A percentile compares a stretch with the other conserved stretches of the same genome.
Evolutionary conservation across 2,797 vertebrate genomes (phyloP).

Genomic region (Periparus ater): DNA sequence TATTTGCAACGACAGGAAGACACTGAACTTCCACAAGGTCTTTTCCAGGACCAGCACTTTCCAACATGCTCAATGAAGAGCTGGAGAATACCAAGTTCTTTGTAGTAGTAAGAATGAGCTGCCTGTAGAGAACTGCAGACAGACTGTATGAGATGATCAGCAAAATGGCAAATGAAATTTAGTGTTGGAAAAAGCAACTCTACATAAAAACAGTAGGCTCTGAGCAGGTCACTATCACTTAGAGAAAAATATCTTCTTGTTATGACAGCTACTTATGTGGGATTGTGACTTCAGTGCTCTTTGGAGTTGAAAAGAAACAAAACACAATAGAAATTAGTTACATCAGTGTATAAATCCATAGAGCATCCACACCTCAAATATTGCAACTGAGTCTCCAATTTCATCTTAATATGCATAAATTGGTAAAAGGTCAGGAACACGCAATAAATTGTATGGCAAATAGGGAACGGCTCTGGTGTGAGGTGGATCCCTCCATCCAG

Average conservation of each 20-base stretch:
- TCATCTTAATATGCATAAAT: neutral
- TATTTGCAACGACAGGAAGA: neutral
- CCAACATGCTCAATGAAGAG: neutral
- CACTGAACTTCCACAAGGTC: neutral
- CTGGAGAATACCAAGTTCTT: neutral
- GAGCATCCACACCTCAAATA: neutral
- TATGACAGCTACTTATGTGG: neutral
- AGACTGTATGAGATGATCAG: neutral
- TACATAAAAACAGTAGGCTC: neutral
- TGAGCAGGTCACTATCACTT: neutral
- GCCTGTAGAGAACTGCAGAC: neutral
- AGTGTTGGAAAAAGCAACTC: neutral
- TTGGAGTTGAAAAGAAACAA: neutral
- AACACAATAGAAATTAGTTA: neutral
- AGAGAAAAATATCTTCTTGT: neutral
- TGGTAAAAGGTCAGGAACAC: neutral
- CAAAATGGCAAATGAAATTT: neutral
- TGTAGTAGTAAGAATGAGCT: neutral
- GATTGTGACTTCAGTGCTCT: neutral
- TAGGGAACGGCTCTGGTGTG: neutral
- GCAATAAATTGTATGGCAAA: neutral
- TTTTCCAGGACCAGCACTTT: neutral
- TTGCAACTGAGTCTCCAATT: neutral
- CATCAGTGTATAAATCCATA: neutral
- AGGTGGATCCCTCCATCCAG: neutral